These are phyloP conservation scores for Drosophila simulans DNA, from an alignment of 1,140 invertebrate genomes.

Conservation along the genomic window DNA sequence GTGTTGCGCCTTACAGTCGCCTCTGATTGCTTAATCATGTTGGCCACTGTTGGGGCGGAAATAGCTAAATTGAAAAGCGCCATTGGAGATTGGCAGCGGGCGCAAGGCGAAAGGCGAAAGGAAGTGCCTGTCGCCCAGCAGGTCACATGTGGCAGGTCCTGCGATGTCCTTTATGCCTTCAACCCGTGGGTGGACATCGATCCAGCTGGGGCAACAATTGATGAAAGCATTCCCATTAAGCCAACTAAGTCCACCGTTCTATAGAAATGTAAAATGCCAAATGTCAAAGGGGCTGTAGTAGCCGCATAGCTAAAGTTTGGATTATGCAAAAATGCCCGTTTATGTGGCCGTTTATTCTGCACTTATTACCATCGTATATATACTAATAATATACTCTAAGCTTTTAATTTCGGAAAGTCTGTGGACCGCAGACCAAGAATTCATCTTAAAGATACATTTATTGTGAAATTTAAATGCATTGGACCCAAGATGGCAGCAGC, in stretches of 20 bases:
- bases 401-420: not conserved
- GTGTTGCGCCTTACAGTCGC: conserved; percentile 59
- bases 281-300: not conserved
- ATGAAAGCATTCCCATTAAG: conserved; percentile 42
- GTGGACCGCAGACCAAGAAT: too few relatives aligned
- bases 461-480: conserved; percentile 12
- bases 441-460: not conserved
- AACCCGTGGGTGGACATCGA: conserved; percentile 17
- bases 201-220: conserved; percentile 38
- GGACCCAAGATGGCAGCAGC: not conserved
- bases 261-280: conserved; percentile 16
- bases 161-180: conserved; percentile 12
- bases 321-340: not conserved
- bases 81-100: conserved; percentile 53
- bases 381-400: not conserved
- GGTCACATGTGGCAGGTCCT: conserved; percentile 39
- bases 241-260: conserved; percentile 7
- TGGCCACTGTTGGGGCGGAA: conserved; percentile 63
- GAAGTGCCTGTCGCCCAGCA: conserved; percentile 21
- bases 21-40: conserved; percentile 79
- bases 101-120: conserved; percentile 20
- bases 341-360: not conserved
- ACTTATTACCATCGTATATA: not conserved
- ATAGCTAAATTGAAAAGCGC: conserved; percentile 75
- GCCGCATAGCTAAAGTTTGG: not conserved